These are phyloP conservation scores for Chloebia gouldiae DNA, from an alignment of 2,113 vertebrate species.

Conservation along the genomic window DNA sequence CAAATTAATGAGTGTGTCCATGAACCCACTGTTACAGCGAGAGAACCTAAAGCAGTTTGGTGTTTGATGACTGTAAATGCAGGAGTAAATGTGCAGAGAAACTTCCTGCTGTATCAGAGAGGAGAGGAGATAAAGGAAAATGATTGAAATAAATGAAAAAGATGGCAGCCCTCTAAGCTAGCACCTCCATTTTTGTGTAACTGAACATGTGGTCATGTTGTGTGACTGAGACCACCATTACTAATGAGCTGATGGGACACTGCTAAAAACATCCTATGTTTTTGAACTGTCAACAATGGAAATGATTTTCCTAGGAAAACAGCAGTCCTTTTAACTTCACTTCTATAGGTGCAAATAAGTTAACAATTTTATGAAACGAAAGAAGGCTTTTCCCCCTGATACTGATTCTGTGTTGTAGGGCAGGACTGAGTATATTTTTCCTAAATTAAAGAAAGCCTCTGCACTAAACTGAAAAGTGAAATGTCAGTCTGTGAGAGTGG, in stretches of 20 bases:
- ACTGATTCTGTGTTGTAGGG: not conserved
- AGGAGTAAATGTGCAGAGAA: not conserved
- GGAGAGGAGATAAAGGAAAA: not conserved
- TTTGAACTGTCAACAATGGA: not conserved
- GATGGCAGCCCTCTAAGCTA: not conserved
- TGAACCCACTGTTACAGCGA: not conserved
- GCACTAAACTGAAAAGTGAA: not conserved
- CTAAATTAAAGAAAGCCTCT: not conserved
- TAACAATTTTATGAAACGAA: not conserved
- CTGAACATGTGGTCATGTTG: not conserved
- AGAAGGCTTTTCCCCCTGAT: not conserved
- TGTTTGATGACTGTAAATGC: not conserved
- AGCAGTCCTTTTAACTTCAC: not conserved
- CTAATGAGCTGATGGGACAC: not conserved
- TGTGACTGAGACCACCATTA: not conserved
- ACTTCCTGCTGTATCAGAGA: not conserved
- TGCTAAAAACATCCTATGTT: not conserved
- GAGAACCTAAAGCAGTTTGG: not conserved
- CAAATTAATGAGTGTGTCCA: not conserved
- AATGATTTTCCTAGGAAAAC: not conserved
- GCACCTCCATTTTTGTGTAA: not conserved
- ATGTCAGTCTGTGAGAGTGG: not conserved
- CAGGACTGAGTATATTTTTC: not conserved
- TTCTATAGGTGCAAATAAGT: not conserved
- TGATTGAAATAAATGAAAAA: not conserved